Evolutionary conservation across 1,140 invertebrate species (phyloP), one percentile per base, ranked within the genome.

Genomic region (Chrysopa pallens): DNA sequence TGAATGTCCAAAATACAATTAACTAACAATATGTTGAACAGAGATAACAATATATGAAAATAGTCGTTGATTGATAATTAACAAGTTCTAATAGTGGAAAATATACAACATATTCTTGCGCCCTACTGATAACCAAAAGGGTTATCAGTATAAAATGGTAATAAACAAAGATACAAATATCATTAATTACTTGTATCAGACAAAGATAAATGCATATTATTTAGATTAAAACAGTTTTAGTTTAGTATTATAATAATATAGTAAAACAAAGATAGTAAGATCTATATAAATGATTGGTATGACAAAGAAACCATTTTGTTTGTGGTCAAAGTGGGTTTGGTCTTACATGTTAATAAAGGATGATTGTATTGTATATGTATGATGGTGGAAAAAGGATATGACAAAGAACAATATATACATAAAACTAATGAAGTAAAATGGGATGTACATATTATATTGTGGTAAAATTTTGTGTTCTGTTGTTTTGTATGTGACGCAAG

Each of bases 321-420:
- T 61, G 59, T 49, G 59, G 59, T 61, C 55, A 50, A 29, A 52
- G 51, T 52, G 54, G 59, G 59, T 50, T 44, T 57, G 57, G 59
- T 57, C 40, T 56, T 23, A 33, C 45, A 50, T 43, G 47, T 43
- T 48, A 50, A 55, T 52, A 54, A 57, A 56, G 54, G 58, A 60
- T 38, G 45, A 53, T 33, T 23, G 17, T 23, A 23, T 51, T 47
- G 46, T 52, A 59, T 53, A 51, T 47, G 49, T 50, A 52, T 53
- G 53, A 46, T 43, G 43, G 42, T 42, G 33, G 40, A 48, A 43
- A 23, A 23, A 23, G 17, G 17, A 23, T 23, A 46, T 39, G 52
- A 59, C 41, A 49, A 49, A 41, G 40, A 41, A 13, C 28, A 11
- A 45, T 42, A 46, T 42, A 50, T 42, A 35, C 48, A 38, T 42